Evolutionary conservation across 2,888 invertebrate species (phyloP), one percentile per base, ranked within the genome.

Genomic region (Drosophila formosana): DNA sequence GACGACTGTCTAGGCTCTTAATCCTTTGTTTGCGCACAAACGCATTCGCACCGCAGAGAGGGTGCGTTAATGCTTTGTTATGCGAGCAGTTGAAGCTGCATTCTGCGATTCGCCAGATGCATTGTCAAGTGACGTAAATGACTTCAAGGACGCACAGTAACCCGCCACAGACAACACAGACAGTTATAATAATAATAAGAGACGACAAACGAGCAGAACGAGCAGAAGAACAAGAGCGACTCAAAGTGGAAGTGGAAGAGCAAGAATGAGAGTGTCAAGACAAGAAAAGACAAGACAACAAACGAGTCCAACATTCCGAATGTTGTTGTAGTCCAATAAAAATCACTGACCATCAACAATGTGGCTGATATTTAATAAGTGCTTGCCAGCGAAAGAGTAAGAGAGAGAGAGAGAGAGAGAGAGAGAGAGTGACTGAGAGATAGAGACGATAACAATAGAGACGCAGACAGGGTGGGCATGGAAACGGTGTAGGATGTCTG

Each of bases 331-430:
- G 69, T 75, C 74, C 85, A 84, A 89, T 89, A 87, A 85, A 77
- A 86, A 86, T 82, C 83, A 85, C 88, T 89, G 85, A 88, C 85
- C 89, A 85, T 71, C 89, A 85, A 73, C 84, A 84, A 88, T 81
- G 82, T 70, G 85, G 66, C 65, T 87, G 84, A 83, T 87, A 86
- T 87, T 87, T 83, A 89, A 88, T 87, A 82, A 83, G 88, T 79
- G 69, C 66, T 66, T 47, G 32, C 39, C 55, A 69, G 68, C 69
- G 7, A 0, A 4, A 28, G 18, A 11, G n/a, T 9, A 4, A 3
- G 18, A n/a, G 4, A 45, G n/a, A n/a, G 3, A 45, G 28, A 32
- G n/a, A n/a, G n/a, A n/a, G n/a, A n/a, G n/a, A 32, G 13, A n/a
- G 30, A 30, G 8, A n/a, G 3, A 45, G 28, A 32, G 28, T 23